Evolutionary conservation across 1,140 invertebrate genomes (phyloP), one percentile per base, ranked within the genome.

Genomic region (Brachystomella parvula): DNA sequence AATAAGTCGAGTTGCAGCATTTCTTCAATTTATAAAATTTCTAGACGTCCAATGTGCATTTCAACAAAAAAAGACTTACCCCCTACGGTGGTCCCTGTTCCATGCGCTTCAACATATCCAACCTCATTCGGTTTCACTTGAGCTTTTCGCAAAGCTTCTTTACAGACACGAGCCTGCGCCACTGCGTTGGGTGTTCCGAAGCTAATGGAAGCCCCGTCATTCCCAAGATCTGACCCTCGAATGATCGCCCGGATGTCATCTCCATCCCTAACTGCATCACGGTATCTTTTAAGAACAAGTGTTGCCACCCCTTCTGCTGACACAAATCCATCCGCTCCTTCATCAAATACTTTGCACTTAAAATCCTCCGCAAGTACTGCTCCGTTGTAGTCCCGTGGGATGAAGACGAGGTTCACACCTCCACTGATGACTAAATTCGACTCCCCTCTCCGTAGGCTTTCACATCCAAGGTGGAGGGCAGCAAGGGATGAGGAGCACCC

Each of bases 41-140:
- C n/a, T n/a, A n/a, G n/a, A n/a, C n/a, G n/a, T n/a, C n/a, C n/a
- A n/a, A n/a, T n/a, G n/a, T n/a, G n/a, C n/a, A n/a, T n/a, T n/a
- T n/a, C n/a, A n/a, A n/a, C n/a, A n/a, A n/a, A n/a, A n/a, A n/a
- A n/a, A n/a, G n/a, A n/a, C n/a, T n/a, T n/a, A n/a, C n/a, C 53
- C 21, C 53, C 53, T 0, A 66, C 79, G 73, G 82, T 80, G 0
- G 83, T 85, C 17, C 83, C 83, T 29, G 83, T 85, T 21, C 83
- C 83, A 75, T 85, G 83, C 57, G 81, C 79, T 72, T 85, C 83
- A 33, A 85, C 78, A 73, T 82, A 85, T 2, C 73, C 72, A 28
- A 84, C 79, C 21, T 74, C 64, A 33, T 72, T 70, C 12, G 83
- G 81, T 67, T 80, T 75, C 26, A 84, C 66, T 49, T 77, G 75